These are phyloP conservation scores for Ptiloglossa arizonensis DNA, from an alignment of 1,140 invertebrate genomes.

Conservation along the genomic window DNA sequence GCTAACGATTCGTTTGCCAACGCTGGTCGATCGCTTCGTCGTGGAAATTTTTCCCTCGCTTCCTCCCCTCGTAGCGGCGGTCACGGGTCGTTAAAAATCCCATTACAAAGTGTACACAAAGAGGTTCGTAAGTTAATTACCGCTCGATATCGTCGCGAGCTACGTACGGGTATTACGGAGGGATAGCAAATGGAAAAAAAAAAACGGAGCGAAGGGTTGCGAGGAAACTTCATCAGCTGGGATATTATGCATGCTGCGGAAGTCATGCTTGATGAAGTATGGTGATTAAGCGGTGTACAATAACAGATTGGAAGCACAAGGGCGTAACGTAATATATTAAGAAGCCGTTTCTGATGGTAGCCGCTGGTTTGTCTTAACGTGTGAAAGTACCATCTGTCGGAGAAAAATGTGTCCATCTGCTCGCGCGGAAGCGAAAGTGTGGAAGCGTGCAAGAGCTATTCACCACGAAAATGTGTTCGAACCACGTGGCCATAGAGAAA, in stretches of 20 bases:
- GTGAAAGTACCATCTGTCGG: slow-evolving; percentile 59
- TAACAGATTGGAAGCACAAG: slow-evolving; percentile 61
- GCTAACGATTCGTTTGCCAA: no score
- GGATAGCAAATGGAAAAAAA: neutral
- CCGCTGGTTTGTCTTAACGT: slow-evolving; percentile 54
- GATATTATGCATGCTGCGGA: slow-evolving; percentile 50
- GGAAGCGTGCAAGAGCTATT: neutral
- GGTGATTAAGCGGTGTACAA: slow-evolving; percentile 58
- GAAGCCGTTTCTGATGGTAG: slow-evolving; percentile 54
- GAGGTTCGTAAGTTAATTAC: slow-evolving; percentile 38
- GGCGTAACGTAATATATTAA: slow-evolving; percentile 60
- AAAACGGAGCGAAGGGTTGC: neutral
- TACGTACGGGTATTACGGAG: slow-evolving; percentile 22
- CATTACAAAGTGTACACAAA: slow-evolving; percentile 29
- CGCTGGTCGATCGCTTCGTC: no score
- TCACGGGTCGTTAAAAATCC: slow-evolving; percentile 48
- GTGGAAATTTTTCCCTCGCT: neutral
- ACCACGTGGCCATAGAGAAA: slow-evolving; percentile 8
- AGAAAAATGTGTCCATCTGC: slow-evolving; percentile 52
- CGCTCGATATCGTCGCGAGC: slow-evolving; percentile 37
- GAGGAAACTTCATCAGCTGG: slow-evolving; percentile 44
- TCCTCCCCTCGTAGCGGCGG: neutral
- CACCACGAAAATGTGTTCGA: slow-evolving; percentile 26
- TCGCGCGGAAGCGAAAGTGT: slow-evolving; percentile 2
- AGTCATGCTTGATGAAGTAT: slow-evolving; percentile 60